Base-by-base conservation (phyloP, 2,113 vertebrate species). In the Picathartes gymnocephalus region DNA sequence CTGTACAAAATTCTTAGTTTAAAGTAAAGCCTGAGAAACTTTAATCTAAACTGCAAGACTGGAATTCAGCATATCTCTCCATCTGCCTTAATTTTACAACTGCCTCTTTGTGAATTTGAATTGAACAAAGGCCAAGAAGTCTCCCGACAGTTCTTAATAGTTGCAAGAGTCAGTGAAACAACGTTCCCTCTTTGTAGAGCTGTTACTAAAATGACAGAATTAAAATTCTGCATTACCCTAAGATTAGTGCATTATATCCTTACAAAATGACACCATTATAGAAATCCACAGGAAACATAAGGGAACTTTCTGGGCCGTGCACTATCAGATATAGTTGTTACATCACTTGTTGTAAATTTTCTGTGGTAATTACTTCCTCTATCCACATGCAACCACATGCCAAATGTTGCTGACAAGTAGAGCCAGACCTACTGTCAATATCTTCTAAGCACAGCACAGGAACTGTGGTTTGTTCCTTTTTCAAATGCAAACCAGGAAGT, bases 261-360 rank as follows among this genome's bases (percentile, higher is more conserved):
- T 22, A 37, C 45, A 86, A 86, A 93, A 80, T 21, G 22, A 83
- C 45, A 60, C 8, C 47, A 62, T 85, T 60, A 64, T 17, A 95
- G 74, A 92, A 95, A 93, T 56, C 69, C 81, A 81, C 68, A 93
- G 95, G 97, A 97, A 96, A 91, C 56, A 81, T 76, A 91, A 88
- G 76, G 71, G 45, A 94, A 84, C 56, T 45, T 94, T 93, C 92
- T 72, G 74, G 51, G 47, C 91, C 20, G 50, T 21, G 50, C 61
- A 51, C n/a, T 80, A 44, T 79, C 50, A 86, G 69, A 65, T 76
- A 87, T 14, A 90, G 91, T 14, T 96, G 86, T 71, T 72, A 80
- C 44, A 83, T 88, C 92, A 82, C 37, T 51, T 44, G 78, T 58
- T 39, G 60, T 66, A 39, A 24, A 74, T 66, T 92, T 96, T 95